Evolutionary conservation across 2,113 vertebrate genomes (phyloP).

Genomic region (Brachypteracias leptosomus): DNA sequence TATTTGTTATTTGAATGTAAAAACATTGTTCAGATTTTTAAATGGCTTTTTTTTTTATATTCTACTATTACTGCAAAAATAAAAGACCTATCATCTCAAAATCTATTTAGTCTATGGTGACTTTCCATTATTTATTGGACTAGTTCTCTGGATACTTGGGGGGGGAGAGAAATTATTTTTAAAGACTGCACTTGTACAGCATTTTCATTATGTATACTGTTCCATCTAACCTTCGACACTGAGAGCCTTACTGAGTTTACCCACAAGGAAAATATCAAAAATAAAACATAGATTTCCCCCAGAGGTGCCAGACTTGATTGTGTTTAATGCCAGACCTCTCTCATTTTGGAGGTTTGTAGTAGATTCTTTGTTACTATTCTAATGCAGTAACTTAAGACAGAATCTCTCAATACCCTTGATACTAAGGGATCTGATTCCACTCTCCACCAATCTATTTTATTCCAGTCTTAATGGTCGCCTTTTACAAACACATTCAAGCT

Average conservation of each 20-base stretch:
- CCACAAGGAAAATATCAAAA: not conserved
- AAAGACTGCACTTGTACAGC: not conserved
- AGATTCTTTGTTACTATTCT: not conserved
- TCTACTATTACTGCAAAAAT: slow-evolving; percentile 20
- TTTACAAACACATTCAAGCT: not conserved
- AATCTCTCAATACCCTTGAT: not conserved
- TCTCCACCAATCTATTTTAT: not conserved
- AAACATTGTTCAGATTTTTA: slow-evolving; percentile 32
- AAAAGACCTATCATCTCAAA: slow-evolving; percentile 39
- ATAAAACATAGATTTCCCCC: not conserved
- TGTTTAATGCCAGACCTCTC: not conserved
- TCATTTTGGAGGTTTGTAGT: not conserved
- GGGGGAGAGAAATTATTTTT: not conserved
- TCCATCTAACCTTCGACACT: not conserved
- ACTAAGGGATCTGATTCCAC: not conserved
- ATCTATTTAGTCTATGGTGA: not conserved
- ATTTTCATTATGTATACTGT: not conserved
- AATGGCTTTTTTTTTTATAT: slow-evolving; percentile 17
- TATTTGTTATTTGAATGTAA: slow-evolving; percentile 36
- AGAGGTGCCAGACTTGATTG: not conserved
- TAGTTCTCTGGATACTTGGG: not conserved
- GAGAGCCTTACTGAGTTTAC: not conserved
- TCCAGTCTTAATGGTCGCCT: not conserved
- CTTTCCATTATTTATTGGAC: slow-evolving; percentile 1
- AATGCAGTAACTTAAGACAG: not conserved